Conservation (phyloP, 2,113 vertebrate species). For the Gopherus flavomarginatus region DNA sequence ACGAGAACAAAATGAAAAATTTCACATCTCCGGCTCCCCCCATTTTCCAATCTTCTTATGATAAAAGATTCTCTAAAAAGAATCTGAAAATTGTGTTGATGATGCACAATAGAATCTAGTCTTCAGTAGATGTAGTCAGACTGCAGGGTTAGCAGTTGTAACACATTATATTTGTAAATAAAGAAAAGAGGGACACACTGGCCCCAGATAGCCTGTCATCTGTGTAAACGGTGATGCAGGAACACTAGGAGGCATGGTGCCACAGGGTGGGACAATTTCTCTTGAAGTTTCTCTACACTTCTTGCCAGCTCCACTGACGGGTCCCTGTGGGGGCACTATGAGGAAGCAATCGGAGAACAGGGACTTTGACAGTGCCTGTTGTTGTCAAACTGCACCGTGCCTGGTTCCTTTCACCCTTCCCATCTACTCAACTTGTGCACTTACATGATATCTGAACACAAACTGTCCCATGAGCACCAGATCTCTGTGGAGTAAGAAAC, state of each 20-base stretch:
- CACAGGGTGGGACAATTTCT: not conserved
- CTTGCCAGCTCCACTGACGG: fast-evolving
- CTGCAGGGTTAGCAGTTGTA: not conserved
- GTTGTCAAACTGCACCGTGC: not conserved
- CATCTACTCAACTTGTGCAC: not conserved
- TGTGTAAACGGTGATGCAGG: not conserved
- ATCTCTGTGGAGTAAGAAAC: not conserved
- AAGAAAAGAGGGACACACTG: not conserved
- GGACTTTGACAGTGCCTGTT: not conserved
- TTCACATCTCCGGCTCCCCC: not conserved
- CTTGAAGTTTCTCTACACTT: not conserved
- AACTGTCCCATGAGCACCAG: not conserved
- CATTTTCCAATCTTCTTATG: not conserved
- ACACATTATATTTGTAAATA: not conserved
- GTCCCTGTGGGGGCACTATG: not conserved
- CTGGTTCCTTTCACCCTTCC: not conserved
- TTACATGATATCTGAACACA: not conserved
- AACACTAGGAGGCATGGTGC: not conserved
- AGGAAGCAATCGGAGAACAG: not conserved
- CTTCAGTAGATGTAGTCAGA: not conserved
- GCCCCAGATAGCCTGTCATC: not conserved
- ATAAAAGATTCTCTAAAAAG: not conserved
- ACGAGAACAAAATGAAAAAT: not conserved
- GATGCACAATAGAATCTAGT: not conserved
- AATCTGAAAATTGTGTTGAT: not conserved